Percentiles rank a stretch among this genome's conserved stretches.
phyloP scores from a whole-genome alignment of 2,113 vertebrate genomes.

The Zosterops japonicus region DNA sequence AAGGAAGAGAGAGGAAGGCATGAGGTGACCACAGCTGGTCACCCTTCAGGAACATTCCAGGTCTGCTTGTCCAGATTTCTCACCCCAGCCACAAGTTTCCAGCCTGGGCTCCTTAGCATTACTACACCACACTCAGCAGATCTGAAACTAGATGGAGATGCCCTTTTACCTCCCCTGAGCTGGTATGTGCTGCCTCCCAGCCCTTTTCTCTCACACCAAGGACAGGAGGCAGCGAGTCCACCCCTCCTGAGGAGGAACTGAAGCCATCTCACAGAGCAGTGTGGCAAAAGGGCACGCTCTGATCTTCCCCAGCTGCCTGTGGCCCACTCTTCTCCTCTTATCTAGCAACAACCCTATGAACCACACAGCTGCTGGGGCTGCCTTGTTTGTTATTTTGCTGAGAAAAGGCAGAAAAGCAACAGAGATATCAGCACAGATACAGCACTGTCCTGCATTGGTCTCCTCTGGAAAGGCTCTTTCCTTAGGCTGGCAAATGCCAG shows the following conservation, averaged over 20 bases:
- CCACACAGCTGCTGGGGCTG: neutral
- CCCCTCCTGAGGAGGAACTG: neutral
- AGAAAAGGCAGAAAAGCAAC: constrained; percentile 35
- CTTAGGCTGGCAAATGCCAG: constrained; percentile 36
- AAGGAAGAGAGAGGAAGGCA: neutral
- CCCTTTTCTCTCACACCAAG: neutral
- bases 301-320: neutral
- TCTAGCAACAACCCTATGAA: neutral
- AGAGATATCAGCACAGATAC: neutral
- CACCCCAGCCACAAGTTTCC: neutral
- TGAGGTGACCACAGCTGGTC: neutral
- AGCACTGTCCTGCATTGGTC: neutral
- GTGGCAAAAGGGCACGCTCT: neutral
- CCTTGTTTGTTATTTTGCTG: neutral
- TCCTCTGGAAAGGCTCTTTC: constrained; percentile 25
- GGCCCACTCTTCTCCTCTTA: neutral
- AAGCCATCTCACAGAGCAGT: neutral
- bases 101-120: neutral
- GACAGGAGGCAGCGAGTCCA: neutral
- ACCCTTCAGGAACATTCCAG: neutral
- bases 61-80: neutral
- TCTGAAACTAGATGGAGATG: neutral
- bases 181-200: neutral
- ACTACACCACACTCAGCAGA: neutral
- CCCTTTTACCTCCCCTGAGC: neutral